A percentile compares a stretch with the other conserved stretches of the same genome.
Evolutionary conservation across 2,113 vertebrate species (phyloP).

Genomic region (Lichenostomus cassidix): DNA sequence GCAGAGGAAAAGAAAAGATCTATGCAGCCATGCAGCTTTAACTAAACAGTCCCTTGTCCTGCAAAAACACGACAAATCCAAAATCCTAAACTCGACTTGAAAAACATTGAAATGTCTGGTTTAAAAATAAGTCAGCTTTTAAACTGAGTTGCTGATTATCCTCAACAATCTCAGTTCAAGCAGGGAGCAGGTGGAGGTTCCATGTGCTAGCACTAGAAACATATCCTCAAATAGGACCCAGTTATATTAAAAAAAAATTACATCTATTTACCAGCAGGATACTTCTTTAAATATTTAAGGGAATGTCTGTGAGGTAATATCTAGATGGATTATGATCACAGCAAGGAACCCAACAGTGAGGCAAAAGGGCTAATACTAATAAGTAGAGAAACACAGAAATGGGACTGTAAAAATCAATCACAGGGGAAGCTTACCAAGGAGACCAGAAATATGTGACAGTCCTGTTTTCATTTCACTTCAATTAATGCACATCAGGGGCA

Average conservation of each 20-base stretch:
- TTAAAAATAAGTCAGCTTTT: accelerated
- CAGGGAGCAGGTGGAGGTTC: background rate
- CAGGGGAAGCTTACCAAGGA: background rate
- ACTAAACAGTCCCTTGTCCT: background rate
- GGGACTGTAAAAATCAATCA: background rate
- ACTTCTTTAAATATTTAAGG: background rate
- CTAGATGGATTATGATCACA: background rate
- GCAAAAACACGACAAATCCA: background rate
- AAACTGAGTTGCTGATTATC: background rate
- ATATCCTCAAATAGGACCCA: background rate
- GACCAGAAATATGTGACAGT: no score
- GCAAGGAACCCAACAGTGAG: background rate
- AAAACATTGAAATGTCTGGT: background rate
- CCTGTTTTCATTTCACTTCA: no score
- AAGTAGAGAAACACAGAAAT: background rate
- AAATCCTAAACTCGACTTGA: background rate
- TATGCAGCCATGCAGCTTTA: background rate
- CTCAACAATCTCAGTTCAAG: background rate
- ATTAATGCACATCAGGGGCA: no score
- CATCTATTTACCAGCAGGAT: background rate
- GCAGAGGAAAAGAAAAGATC: background rate
- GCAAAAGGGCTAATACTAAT: accelerated
- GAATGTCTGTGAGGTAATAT: background rate
- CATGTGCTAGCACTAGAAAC: background rate
- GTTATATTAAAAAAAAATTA: no score